Conservation (phyloP, 2,113 vertebrate species). For the Gymnorhina tibicen region DNA sequence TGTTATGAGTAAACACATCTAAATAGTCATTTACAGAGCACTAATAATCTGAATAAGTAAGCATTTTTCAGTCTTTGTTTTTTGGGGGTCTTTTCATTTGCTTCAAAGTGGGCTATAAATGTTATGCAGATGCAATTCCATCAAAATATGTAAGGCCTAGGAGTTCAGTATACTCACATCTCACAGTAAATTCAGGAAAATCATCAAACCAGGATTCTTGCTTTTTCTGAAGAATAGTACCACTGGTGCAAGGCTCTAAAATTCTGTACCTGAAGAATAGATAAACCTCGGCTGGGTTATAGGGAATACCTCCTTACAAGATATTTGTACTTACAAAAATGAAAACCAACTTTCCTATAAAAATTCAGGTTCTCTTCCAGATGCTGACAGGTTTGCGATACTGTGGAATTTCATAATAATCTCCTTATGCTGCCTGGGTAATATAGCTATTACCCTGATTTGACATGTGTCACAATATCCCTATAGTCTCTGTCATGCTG, state of each 20-base stretch:
- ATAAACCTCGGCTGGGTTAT: not conserved
- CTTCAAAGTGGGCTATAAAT: not conserved
- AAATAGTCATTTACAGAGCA: not conserved
- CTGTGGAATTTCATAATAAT: not conserved
- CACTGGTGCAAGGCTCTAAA: not conserved
- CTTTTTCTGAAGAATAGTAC: not conserved
- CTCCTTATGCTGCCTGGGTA: slow-evolving; percentile 11
- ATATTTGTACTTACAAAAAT: not conserved
- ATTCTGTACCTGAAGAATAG: not conserved
- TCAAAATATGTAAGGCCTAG: not conserved
- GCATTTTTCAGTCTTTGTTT: not conserved
- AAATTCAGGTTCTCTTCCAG: not conserved
- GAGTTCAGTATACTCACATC: not conserved
- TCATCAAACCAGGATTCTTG: not conserved
- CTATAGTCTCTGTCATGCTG: slow-evolving; percentile 26
- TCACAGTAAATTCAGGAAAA: not conserved
- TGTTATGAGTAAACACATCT: not conserved
- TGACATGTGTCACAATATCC: slow-evolving; percentile 57
- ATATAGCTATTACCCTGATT: slow-evolving; percentile 37
- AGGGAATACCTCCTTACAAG: not conserved
- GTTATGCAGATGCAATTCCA: not conserved
- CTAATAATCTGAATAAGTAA: not conserved
- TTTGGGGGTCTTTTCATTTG: not conserved
- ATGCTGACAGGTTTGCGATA: not conserved
- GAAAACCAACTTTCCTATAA: not conserved